phyloP scores from a whole-genome alignment of 2,888 invertebrate genomes.

The Suillia variegata region DNA sequence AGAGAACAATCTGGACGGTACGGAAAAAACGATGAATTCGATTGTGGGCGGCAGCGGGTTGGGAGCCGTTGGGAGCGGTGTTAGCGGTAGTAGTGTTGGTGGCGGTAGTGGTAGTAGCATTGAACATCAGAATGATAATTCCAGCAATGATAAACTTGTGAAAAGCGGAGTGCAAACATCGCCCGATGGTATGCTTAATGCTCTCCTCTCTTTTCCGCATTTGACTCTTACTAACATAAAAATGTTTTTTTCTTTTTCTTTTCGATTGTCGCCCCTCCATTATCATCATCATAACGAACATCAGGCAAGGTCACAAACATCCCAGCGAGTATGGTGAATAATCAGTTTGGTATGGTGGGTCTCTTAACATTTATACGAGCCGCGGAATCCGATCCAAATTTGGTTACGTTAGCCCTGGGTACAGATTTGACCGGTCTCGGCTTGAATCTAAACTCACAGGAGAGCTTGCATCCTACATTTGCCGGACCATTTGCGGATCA shows the following conservation, averaged over 20 bases:
- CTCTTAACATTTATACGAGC: conserved; percentile 97
- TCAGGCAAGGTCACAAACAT: conserved; percentile 96
- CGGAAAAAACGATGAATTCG: conserved; percentile 60
- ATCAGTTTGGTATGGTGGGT: conserved; percentile 99
- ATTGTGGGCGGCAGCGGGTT: conserved; percentile 54
- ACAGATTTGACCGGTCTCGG: conserved; percentile 98
- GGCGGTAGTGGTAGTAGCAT: conserved; percentile 47
- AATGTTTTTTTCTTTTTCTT: not conserved
- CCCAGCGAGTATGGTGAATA: conserved; percentile 97
- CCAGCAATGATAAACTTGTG: conserved; percentile 64
- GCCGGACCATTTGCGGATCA: conserved; percentile 99
- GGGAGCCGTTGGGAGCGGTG: conserved; percentile 41
- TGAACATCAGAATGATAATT: conserved; percentile 60
- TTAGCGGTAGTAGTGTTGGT: conserved; percentile 36
- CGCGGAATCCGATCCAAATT: conserved; percentile 95
- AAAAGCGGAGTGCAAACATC: conserved; percentile 92
- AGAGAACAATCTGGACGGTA: conserved; percentile 59
- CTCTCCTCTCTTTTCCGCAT: too few relatives aligned
- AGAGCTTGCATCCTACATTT: conserved; percentile 97
- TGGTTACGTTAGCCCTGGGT: conserved; percentile 95
- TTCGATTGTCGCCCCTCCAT: not conserved
- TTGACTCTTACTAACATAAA: not conserved
- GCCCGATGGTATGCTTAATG: conserved; percentile 81
- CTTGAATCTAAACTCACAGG: conserved; percentile 96
- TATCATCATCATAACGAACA: not conserved